Percentiles rank a stretch among this genome's conserved stretches.
These are phyloP conservation scores for Drepana arcuata DNA, from an alignment of 1,140 invertebrate species.

Conservation along the genomic window DNA sequence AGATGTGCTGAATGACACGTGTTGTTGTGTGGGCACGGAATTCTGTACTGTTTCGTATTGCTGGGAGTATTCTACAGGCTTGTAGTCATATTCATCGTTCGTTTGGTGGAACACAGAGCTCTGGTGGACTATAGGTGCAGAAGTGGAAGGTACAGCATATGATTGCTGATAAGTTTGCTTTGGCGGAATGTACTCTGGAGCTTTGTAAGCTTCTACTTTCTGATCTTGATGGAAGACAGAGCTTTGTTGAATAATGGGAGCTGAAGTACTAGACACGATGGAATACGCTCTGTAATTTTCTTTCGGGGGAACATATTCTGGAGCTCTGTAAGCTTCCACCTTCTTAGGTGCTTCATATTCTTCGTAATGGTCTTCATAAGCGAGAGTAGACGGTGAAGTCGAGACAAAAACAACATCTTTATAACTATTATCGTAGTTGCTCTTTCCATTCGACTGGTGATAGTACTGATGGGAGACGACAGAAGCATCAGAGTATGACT, in stretches of 20 bases:
- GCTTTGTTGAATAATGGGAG: conserved; percentile 4
- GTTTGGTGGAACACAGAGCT: neutral
- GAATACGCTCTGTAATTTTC: conserved; percentile 32
- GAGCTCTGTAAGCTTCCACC: conserved; percentile 33
- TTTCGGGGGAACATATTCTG: conserved; percentile 53
- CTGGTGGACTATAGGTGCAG: neutral
- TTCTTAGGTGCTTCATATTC: conserved; percentile 35
- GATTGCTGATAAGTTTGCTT: neutral
- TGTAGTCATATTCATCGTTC: conserved; percentile 10
- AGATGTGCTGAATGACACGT: conserved; percentile 9
- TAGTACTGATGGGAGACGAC: conserved; percentile 55
- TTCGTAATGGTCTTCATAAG: conserved; percentile 53
- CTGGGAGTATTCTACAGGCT: conserved; percentile 28
- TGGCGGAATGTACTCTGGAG: conserved; percentile 27
- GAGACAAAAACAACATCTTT: conserved; percentile 48
- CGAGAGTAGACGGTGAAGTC: conserved; percentile 46
- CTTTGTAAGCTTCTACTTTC: conserved; percentile 23
- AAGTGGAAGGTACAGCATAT: neutral
- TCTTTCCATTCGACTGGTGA: conserved; percentile 29
- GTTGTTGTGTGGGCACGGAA: conserved; percentile 22
- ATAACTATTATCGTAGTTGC: conserved; percentile 22
- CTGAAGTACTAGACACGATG: conserved; percentile 30
- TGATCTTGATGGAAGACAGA: conserved; percentile 15
- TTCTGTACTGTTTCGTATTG: conserved; percentile 26
- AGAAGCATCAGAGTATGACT: conserved; percentile 50